Evolutionary conservation across 1,140 invertebrate genomes (phyloP).

Genomic region (Ceratina calcarata): DNA sequence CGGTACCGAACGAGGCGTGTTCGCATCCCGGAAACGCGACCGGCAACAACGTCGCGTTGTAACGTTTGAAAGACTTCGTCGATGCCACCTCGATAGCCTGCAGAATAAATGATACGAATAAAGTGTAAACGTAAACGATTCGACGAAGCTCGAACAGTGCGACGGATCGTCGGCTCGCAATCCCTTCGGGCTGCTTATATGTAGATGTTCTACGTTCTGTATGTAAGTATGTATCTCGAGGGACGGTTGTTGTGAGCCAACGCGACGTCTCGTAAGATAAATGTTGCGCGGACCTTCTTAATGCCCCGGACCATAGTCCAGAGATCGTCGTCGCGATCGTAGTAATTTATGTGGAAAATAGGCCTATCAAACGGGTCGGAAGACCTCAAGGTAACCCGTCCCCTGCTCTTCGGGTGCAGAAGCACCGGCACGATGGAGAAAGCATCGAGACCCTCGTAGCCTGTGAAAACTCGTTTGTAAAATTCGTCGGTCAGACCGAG

Average conservation of each 20-base stretch:
- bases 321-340: constrained; percentile 85
- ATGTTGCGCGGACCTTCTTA: constrained; percentile 80
- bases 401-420: constrained; percentile 88
- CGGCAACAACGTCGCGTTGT: constrained; percentile 83
- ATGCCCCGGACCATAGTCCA: constrained; percentile 86
- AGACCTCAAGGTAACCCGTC: constrained; percentile 84
- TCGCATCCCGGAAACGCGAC: constrained; percentile 86
- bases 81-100: constrained; percentile 83
- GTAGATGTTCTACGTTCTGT: no score
- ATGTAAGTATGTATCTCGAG: no score
- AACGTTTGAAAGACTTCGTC: constrained; percentile 83
- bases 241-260: no score
- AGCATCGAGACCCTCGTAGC: constrained; percentile 75
- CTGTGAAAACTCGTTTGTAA: constrained; percentile 82
- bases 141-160: no score
- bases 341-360: constrained; percentile 89
- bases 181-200: no score
- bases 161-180: no score
- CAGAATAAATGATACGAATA: neutral
- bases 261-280: neutral
- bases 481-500: constrained; percentile 84
- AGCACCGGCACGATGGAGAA: constrained; percentile 87
- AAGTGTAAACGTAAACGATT: neutral
- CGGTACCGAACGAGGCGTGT: constrained; percentile 81
- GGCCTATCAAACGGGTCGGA: constrained; percentile 88